Conservation (phyloP, 1,140 invertebrate genomes). For the Euura saliciscinereae region DNA sequence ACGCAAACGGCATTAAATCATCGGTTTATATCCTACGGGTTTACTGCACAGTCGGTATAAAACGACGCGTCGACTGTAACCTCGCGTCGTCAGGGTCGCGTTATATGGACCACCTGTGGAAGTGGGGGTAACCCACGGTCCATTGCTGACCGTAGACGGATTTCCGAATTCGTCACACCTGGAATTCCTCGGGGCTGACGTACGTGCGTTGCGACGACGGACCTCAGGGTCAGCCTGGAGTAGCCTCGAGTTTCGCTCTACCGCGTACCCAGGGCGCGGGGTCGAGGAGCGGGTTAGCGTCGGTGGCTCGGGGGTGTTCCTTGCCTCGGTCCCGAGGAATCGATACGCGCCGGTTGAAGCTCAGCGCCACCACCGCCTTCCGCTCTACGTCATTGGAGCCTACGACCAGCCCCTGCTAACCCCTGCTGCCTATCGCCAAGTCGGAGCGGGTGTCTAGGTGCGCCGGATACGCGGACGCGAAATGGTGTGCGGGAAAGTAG, state of each 20-base stretch:
- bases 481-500: too few species aligned
- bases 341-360: conserved; percentile 52
- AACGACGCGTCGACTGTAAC: conserved; percentile 56
- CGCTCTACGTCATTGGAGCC: conserved; percentile 50
- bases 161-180: background rate
- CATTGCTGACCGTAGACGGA: too few species aligned
- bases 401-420: conserved; percentile 37
- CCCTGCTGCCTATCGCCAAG: conserved; percentile 15
- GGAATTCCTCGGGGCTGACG: background rate
- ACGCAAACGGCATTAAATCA: background rate
- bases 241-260: conserved; percentile 15
- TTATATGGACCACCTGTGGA: conserved; percentile 61
- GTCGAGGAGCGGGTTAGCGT: conserved; percentile 20
- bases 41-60: conserved; percentile 61
- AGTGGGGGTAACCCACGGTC: too few species aligned
- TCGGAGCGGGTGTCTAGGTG: too few species aligned
- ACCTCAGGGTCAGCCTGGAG: conserved; percentile 17
- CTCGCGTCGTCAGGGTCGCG: conserved; percentile 26
- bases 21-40: conserved; percentile 17
- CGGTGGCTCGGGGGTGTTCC: conserved; percentile 22
- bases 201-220: conserved; percentile 10
- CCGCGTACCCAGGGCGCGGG: conserved; percentile 22
- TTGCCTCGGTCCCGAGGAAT: conserved; percentile 42
- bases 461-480: too few species aligned
- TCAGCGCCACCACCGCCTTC: conserved; percentile 55